phyloP scores from a whole-genome alignment of 2,888 invertebrate species.

The Trichogramma evanescens region DNA sequence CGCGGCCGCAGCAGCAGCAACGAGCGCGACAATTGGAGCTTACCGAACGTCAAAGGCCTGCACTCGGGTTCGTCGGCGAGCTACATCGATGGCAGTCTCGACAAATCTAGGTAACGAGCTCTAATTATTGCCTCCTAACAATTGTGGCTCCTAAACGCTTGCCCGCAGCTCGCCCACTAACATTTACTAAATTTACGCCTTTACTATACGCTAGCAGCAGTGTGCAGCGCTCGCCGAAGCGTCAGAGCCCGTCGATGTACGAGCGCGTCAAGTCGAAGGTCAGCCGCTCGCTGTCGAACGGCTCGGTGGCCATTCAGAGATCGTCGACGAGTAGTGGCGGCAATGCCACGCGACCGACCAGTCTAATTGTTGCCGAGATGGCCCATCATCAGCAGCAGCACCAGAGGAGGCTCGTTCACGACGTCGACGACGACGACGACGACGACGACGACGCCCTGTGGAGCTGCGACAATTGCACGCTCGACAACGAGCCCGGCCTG shows the following conservation, averaged over 20 bases:
- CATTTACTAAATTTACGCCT: background rate
- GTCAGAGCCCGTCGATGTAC: slow-evolving; percentile 49
- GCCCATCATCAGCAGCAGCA: slow-evolving; percentile 10
- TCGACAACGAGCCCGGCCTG: slow-evolving; percentile 62
- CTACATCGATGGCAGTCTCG: slow-evolving; percentile 16
- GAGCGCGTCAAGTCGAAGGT: slow-evolving; percentile 51
- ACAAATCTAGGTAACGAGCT: slow-evolving; percentile 15
- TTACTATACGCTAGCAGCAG: slow-evolving; percentile 30
- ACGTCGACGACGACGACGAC: slow-evolving; percentile 23
- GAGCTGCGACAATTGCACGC: slow-evolving; percentile 70
- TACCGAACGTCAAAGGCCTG: slow-evolving; percentile 40
- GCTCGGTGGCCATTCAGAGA: slow-evolving; percentile 50
- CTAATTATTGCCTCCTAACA: background rate
- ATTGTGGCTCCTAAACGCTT: slow-evolving; percentile 29
- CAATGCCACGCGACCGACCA: slow-evolving; percentile 53
- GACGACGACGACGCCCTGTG: slow-evolving; percentile 46
- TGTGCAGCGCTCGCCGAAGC: slow-evolving; percentile 49
- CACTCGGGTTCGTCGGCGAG: slow-evolving; percentile 24
- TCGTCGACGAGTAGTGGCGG: background rate
- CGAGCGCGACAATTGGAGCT: slow-evolving; percentile 40
- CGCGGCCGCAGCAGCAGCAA: slow-evolving; percentile 26
- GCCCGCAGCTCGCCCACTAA: slow-evolving; percentile 17
- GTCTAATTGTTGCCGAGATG: slow-evolving; percentile 54
- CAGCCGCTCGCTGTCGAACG: slow-evolving; percentile 60
- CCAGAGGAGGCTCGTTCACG: background rate